Conservation (phyloP, 2,888 invertebrate genomes). For the Meteorus colon region DNA sequence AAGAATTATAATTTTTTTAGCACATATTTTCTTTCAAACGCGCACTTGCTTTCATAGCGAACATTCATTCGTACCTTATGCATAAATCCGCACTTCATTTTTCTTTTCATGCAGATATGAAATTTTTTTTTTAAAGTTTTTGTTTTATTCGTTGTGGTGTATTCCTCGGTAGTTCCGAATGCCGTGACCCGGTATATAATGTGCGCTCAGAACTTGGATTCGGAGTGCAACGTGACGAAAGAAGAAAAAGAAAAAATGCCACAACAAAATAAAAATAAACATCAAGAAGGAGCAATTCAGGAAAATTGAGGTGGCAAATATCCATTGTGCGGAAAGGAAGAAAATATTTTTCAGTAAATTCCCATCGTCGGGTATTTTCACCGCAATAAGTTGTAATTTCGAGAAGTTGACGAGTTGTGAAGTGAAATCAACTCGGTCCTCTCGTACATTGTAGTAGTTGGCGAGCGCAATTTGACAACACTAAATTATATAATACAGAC, state of each 20-base stretch:
- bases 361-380: constrained; percentile 16
- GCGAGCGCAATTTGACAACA: background rate
- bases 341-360: constrained; percentile 23
- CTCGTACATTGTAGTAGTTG: too few species aligned
- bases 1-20: background rate
- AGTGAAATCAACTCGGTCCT: background rate
- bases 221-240: constrained; percentile 20
- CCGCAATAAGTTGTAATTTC: constrained; percentile 12
- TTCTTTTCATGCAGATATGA: background rate
- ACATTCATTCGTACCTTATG: constrained; percentile 1
- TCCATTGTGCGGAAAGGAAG: constrained; percentile 18
- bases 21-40: background rate
- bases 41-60: background rate
- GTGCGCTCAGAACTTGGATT: constrained; percentile 20
- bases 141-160: background rate
- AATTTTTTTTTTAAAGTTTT: background rate
- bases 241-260: background rate
- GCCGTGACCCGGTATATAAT: constrained; percentile 23
- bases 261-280: background rate
- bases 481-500: background rate
- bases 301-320: constrained; percentile 11
- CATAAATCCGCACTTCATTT: background rate
- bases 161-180: constrained; percentile 27
- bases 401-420: constrained; percentile 5
- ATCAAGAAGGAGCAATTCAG: background rate